phyloP scores from a whole-genome alignment of 2,797 vertebrate species.

The Urocyon cinereoargenteus region DNA sequence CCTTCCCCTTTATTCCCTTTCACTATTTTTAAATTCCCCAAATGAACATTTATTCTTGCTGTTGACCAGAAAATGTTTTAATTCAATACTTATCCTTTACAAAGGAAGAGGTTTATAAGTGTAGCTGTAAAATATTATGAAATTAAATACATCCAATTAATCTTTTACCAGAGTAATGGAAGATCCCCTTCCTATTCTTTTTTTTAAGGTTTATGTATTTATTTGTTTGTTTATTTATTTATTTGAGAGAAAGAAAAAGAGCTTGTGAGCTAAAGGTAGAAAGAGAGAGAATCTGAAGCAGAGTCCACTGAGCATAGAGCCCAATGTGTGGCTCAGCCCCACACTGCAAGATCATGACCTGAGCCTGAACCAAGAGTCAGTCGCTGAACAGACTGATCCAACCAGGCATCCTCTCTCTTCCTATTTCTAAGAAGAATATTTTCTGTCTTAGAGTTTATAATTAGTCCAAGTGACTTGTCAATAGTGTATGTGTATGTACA shows the following conservation, averaged over 20 bases:
- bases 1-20: too few species aligned
- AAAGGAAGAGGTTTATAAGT: neutral
- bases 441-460: neutral
- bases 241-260: neutral
- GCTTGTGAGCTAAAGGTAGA: neutral
- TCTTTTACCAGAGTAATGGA: neutral
- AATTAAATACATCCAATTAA: neutral
- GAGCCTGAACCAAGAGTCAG: neutral
- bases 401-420: neutral
- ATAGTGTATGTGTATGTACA: neutral
- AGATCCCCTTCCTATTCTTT: neutral
- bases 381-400: neutral
- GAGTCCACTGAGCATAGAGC: neutral
- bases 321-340: neutral
- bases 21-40: too few species aligned
- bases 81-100: neutral
- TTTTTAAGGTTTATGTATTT: neutral
- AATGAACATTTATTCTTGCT: neutral
- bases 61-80: neutral
- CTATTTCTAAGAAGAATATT: constrained; percentile 5
- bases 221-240: neutral
- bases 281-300: neutral
- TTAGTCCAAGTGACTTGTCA: neutral
- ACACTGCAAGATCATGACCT: neutral
- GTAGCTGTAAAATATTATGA: neutral